phyloP scores from a whole-genome alignment of 1,140 invertebrate species.

The Drosophila bifasciata region DNA sequence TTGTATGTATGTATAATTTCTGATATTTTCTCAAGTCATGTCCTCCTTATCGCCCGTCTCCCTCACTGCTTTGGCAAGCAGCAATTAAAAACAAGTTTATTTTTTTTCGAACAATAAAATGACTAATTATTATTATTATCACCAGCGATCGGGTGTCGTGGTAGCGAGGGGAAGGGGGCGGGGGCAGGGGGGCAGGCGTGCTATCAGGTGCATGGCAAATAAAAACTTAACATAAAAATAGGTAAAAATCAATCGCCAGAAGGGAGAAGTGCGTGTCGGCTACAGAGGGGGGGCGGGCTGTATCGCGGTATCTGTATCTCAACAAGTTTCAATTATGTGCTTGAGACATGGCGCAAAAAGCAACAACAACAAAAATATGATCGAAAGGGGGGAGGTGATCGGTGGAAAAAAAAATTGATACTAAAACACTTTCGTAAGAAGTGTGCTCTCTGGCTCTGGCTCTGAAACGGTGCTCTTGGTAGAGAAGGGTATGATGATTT shows the following conservation, averaged over 20 bases:
- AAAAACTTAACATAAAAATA: conserved; percentile 79
- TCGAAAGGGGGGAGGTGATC: too few species aligned
- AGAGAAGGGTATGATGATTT: too few species aligned
- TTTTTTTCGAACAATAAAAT: conserved; percentile 82
- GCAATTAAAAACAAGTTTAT: conserved; percentile 81
- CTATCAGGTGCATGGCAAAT: conserved; percentile 75
- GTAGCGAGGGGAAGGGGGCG: neutral
- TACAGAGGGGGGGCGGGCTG: neutral
- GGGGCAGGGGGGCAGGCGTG: too few species aligned
- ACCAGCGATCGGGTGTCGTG: conserved; percentile 32
- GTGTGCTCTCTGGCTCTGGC: conserved; percentile 42
- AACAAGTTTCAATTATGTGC: conserved; percentile 82
- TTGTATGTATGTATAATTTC: conserved; percentile 34
- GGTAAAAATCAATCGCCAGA: conserved; percentile 52
- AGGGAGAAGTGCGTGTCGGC: neutral
- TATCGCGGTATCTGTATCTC: conserved; percentile 47
- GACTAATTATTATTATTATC: conserved; percentile 82
- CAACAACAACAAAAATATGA: conserved; percentile 20
- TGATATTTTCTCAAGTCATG: conserved; percentile 25
- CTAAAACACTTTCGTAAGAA: conserved; percentile 76
- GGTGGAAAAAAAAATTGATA: conserved; percentile 41
- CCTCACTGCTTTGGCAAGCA: conserved; percentile 48
- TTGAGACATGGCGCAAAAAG: conserved; percentile 49
- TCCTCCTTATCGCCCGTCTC: conserved; percentile 23
- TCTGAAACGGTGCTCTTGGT: too few species aligned